phyloP scores from a whole-genome alignment of 2,888 invertebrate species.

The Torymus aiolomorphi region DNA sequence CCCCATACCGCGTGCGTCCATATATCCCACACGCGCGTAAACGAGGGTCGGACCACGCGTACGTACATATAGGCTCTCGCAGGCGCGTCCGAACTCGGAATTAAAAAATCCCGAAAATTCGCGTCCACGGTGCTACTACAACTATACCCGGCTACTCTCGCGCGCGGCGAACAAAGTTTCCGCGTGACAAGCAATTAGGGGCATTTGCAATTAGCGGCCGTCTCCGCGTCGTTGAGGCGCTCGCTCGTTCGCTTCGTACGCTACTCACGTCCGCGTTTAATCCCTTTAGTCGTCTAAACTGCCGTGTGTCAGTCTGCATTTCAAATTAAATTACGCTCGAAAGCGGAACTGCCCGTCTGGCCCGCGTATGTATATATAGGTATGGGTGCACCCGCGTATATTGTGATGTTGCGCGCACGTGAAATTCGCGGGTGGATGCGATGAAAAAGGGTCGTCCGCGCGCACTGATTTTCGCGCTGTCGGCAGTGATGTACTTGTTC shows the following conservation, averaged over 20 bases:
- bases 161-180: conserved; percentile 53
- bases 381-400: neutral
- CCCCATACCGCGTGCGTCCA: no score
- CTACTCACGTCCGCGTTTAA: conserved; percentile 72
- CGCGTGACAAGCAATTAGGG: conserved; percentile 69
- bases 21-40: no score
- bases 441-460: neutral
- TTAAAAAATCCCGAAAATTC: no score
- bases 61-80: no score
- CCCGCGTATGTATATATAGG: neutral
- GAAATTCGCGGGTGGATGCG: neutral
- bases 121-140: no score
- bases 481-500: neutral
- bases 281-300: conserved; percentile 71
- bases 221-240: conserved; percentile 5
- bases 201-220: conserved; percentile 68
- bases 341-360: neutral
- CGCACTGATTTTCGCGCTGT: conserved; percentile 7
- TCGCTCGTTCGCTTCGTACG: conserved; percentile 63
- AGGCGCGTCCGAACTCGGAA: no score
- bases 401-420: neutral
- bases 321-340: conserved; percentile 71
- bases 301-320: conserved; percentile 73
- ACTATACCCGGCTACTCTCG: no score
- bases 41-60: no score